Evolutionary conservation across 2,113 vertebrate species (phyloP), one percentile per base, ranked within the genome.

Genomic region (Bombycilla garrulus): DNA sequence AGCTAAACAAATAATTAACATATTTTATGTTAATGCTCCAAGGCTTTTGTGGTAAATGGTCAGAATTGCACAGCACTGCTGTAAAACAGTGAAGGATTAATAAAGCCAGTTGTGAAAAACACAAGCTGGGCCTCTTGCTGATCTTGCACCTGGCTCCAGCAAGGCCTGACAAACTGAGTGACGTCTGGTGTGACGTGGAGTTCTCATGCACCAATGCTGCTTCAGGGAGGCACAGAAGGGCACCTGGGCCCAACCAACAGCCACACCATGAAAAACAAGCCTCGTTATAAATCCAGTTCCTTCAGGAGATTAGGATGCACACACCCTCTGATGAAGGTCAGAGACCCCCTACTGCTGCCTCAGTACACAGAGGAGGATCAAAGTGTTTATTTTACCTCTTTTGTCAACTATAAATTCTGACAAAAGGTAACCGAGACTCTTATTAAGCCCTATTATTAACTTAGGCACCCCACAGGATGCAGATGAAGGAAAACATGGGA

Each of bases 131-230:
- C 14, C 14, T 80, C 58, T 35, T 50, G 42, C 44, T 44, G 33
- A 19, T 73, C 33, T 44, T 23, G 36, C 44, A 72, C 15, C 18
- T 38, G 18, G 36, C 23, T 65, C 18, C 6, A 88, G 44, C 51
- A 81, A 36, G 5, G 15, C 22, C 58, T 33, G 31, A 31, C 18
- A 36, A 36, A 42, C 42, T 42, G 42, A 42, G 42, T 12, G 42
- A 42, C 12, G 42, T 12, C 42, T 48, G 29, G 20, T 31, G 21
- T 5, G 42, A 64, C 20, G 11, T 1, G 0, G 42, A 56, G 21
- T 42, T 57, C 31, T 51, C 22, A 3, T 3, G 15, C 35, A 20
- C 35, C 0, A 0, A 5, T 35, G 7, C 1, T 15, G 16, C 26
- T 81, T 26, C 35, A 42, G 17, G 18, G 21, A 64, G 57, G 26